A percentile compares a stretch with the other conserved stretches of the same genome.
phyloP scores from a whole-genome alignment of 2,797 vertebrate species.

The Lagocephalus sceleratus region DNA sequence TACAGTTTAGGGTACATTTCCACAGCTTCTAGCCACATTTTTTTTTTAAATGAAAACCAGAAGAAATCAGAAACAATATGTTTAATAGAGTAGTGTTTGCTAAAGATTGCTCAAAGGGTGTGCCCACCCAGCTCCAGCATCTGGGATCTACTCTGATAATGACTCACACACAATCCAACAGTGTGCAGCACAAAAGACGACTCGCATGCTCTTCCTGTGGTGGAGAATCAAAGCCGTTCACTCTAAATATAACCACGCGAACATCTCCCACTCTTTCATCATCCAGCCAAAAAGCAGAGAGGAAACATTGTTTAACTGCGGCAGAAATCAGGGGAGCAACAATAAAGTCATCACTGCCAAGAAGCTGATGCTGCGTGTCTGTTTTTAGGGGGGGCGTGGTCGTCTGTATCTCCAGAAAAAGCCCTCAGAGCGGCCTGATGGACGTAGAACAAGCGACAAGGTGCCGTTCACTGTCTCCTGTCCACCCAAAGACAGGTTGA shows the following conservation, averaged over 20 bases:
- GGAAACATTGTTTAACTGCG: slow-evolving; percentile 41
- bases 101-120: slow-evolving; percentile 25
- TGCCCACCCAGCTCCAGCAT: slow-evolving; percentile 59
- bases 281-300: slow-evolving; percentile 23
- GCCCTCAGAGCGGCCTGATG: background rate
- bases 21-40: background rate
- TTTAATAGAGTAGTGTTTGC: slow-evolving; percentile 28
- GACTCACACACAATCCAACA: slow-evolving; percentile 26
- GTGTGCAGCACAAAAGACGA: slow-evolving; percentile 24
- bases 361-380: slow-evolving; percentile 20
- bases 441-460: slow-evolving; percentile 28
- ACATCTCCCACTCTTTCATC: slow-evolving; percentile 40
- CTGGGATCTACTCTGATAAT: slow-evolving; percentile 38
- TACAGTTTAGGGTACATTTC: no score
- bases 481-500: no score
- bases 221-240: slow-evolving; percentile 42
- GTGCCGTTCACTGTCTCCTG: background rate
- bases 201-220: slow-evolving; percentile 42
- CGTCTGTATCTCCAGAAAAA: slow-evolving; percentile 27
- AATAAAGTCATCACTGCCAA: slow-evolving; percentile 25
- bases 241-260: slow-evolving; percentile 31
- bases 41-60: background rate
- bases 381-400: slow-evolving; percentile 14
- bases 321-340: slow-evolving; percentile 30
- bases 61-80: background rate